Conservation (phyloP, 1,140 invertebrate species). For the Drosophila kohkoa region DNA sequence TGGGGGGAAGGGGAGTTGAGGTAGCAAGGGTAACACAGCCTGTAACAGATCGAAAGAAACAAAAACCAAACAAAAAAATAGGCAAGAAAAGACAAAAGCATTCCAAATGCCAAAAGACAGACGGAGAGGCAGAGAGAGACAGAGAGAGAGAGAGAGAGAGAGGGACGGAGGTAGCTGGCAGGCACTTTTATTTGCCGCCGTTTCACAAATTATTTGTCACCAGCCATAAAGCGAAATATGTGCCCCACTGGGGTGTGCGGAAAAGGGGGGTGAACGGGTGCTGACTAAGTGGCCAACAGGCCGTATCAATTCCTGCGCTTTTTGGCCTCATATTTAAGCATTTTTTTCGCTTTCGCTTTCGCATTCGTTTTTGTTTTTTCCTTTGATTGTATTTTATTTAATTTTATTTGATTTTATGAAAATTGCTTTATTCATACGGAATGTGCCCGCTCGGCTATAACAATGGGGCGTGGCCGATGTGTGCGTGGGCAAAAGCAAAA, state of each 20-base stretch:
- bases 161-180: conserved; percentile 34
- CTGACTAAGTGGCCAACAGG: conserved; percentile 75
- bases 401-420: conserved; percentile 66
- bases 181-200: conserved; percentile 76
- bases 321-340: conserved; percentile 62
- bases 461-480: conserved; percentile 51
- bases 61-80: not conserved
- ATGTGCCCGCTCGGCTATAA: conserved; percentile 53
- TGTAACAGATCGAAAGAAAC: conserved; percentile 9
- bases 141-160: conserved; percentile 58
- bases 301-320: conserved; percentile 75
- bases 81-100: conserved; percentile 60
- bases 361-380: conserved; percentile 15
- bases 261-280: not conserved
- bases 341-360: conserved; percentile 5
- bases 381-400: conserved; percentile 65
- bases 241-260: conserved; percentile 4
- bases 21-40: not conserved
- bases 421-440: conserved; percentile 42
- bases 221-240: conserved; percentile 74
- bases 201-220: conserved; percentile 81
- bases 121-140: conserved; percentile 45
- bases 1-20: not conserved
- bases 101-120: conserved; percentile 70
- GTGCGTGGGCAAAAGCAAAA: conserved; percentile 39